Percentiles rank a stretch among this genome's conserved stretches.
Conservation (phyloP, 1,140 invertebrate species). For the Heliconius hermathena region DNA sequence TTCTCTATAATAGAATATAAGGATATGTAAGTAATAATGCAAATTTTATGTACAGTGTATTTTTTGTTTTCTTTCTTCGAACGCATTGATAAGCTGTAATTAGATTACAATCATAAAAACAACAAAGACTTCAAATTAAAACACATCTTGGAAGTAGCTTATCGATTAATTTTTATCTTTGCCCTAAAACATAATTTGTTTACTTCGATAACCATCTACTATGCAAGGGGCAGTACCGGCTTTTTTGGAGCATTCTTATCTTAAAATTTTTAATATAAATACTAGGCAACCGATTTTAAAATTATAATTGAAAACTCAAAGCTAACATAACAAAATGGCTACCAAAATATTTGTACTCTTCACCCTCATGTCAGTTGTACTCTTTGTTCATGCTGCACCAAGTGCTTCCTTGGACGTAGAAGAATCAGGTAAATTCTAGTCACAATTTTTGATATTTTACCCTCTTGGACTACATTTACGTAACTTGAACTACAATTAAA, state of each 20-base stretch:
- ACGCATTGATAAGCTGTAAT: background rate
- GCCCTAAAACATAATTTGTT: slow-evolving; percentile 2
- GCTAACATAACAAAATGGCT: background rate
- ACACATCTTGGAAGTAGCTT: background rate
- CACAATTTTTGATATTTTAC: background rate
- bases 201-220: background rate
- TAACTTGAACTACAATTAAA: no score
- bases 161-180: background rate
- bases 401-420: background rate
- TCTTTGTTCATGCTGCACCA: background rate
- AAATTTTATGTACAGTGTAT: no score
- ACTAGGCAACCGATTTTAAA: no score
- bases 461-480: no score
- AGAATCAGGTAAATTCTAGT: background rate
- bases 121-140: background rate
- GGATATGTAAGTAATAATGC: no score
- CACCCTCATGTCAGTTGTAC: background rate
- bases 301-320: no score
- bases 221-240: background rate
- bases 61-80: background rate
- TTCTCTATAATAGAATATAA: no score
- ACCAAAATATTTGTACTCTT: background rate
- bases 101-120: background rate
- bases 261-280: background rate
- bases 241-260: background rate